A percentile compares a stretch with the other conserved stretches of the same genome.
Evolutionary conservation across 2,113 vertebrate species (phyloP).

Genomic region (Columba janthina): DNA sequence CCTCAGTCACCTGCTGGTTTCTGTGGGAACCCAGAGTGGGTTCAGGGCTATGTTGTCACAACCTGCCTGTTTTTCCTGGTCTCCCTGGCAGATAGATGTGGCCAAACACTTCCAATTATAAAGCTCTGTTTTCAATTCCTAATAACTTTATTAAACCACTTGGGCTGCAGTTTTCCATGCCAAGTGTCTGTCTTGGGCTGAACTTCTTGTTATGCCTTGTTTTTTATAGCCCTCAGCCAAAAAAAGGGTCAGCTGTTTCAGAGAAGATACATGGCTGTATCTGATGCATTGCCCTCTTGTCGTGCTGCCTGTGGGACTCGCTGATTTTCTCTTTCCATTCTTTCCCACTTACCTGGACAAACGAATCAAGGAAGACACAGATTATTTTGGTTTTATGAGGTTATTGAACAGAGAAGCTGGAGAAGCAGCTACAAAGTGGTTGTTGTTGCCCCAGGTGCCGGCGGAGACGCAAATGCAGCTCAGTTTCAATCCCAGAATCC

Average conservation of each 20-base stretch:
- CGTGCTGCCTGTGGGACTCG: too few relatives aligned
- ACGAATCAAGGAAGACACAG: rapidly evolving
- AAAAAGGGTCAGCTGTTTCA: conserved; percentile 15
- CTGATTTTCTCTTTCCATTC: too few relatives aligned
- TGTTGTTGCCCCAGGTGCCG: rapidly evolving
- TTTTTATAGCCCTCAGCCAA: not conserved
- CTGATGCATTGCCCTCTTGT: too few relatives aligned
- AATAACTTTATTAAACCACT: conserved; percentile 62
- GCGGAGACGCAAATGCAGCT: not conserved
- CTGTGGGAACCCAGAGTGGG: conserved; percentile 63
- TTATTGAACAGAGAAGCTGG: not conserved
- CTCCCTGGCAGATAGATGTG: conserved; percentile 38
- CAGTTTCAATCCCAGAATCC: too few relatives aligned
- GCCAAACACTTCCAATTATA: conserved; percentile 62
- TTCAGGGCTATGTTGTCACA: not conserved
- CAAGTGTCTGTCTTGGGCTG: conserved; percentile 49
- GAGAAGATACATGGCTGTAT: not conserved
- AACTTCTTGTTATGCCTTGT: not conserved
- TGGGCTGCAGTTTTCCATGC: conserved; percentile 38
- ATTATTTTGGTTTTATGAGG: not conserved
- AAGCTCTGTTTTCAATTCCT: conserved; percentile 64
- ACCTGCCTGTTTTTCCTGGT: conserved; percentile 21
- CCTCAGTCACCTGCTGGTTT: conserved; percentile 37
- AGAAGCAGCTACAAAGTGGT: not conserved
- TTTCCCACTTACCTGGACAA: not conserved